Base-by-base conservation (phyloP, 2,113 vertebrate species). In the Dipodomys ordii region DNA sequence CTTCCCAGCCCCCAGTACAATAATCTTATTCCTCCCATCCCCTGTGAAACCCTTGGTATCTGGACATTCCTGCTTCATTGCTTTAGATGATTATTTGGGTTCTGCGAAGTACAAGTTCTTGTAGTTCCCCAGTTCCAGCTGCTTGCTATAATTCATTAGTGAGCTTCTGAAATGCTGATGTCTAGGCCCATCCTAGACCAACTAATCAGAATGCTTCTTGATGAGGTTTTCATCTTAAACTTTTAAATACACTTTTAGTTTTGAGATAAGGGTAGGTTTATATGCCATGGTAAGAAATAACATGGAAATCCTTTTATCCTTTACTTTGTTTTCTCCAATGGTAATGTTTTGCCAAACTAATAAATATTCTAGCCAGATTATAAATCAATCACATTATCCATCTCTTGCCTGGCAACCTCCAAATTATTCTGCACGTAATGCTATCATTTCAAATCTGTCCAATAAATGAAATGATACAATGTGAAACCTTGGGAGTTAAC, bases 391-490 rank as follows among this genome's bases (percentile, higher is more conserved):
- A 27, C 15, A 18, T 12, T 71, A 12, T 3, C 32, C 16, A 27
- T 84, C 30, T 35, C 67, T 49, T 60, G 39, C 15, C 7, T 22
- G 69, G 39, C 8, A 71, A 30, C 16, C 4, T 6, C 2, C 60
- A 77, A 85, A 11, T 6, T 16, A 49, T 65, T 83, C n/a, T 88
- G 57, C 89, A 18, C 18, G 72, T 39, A 87, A 12, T 3, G 65
- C 62, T 60, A 3, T 39, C 20, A 78, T 71, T 95, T 93, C 15
- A 80, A 87, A 49, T 88, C 64, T 80, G 39, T 20, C 78, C 73
- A 83, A 46, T 78, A 95, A 73, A 79, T 32, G 32, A 1, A 65
- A 23, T 74, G 15, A 73, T 46, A 64, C 7, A 74, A 15, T 23
- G 22, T 57, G 28, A 91, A 86, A 23, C 10, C 15, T 79, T 57